phyloP scores from a whole-genome alignment of 2,888 invertebrate genomes.

The Cephus rjabovi region DNA sequence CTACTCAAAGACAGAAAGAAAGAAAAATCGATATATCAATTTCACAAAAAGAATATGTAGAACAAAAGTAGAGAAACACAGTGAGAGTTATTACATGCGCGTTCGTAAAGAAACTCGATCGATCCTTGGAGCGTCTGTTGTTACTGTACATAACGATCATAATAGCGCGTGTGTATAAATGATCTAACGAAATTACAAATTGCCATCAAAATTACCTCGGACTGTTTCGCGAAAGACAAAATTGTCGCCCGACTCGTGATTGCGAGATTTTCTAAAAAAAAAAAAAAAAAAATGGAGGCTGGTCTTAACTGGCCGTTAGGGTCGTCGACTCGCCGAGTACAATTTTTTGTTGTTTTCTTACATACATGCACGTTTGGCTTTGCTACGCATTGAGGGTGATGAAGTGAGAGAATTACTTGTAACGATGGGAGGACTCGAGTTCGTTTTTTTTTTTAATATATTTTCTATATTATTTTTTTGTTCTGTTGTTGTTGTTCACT shows the following conservation, averaged over 20 bases:
- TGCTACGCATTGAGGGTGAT: conserved; percentile 51
- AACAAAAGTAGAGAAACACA: not conserved
- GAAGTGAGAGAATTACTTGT: conserved; percentile 34
- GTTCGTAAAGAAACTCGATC: conserved; percentile 3
- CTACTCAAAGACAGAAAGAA: not conserved
- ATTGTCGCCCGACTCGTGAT: not conserved
- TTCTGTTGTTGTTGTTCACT: not conserved
- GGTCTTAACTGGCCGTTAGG: conserved; percentile 35
- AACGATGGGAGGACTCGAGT: conserved; percentile 1
- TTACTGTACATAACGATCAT: too few species aligned
- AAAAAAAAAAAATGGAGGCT: conserved; percentile 33
- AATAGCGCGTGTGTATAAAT: too few species aligned
- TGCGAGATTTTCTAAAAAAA: not conserved
- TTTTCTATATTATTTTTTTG: not conserved
- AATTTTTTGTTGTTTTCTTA: not conserved
- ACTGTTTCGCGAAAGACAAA: not conserved
- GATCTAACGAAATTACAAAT: not conserved
- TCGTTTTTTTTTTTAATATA: not conserved
- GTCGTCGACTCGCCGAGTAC: conserved; percentile 54
- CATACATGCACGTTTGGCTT: conserved; percentile 55
- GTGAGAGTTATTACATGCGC: not conserved
- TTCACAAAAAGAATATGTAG: not conserved
- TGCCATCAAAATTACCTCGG: not conserved
- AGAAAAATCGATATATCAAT: too few species aligned
- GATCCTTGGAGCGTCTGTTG: not conserved